These are phyloP conservation scores for Salticus scenicus DNA, from an alignment of 2,888 invertebrate genomes.

Conservation along the genomic window DNA sequence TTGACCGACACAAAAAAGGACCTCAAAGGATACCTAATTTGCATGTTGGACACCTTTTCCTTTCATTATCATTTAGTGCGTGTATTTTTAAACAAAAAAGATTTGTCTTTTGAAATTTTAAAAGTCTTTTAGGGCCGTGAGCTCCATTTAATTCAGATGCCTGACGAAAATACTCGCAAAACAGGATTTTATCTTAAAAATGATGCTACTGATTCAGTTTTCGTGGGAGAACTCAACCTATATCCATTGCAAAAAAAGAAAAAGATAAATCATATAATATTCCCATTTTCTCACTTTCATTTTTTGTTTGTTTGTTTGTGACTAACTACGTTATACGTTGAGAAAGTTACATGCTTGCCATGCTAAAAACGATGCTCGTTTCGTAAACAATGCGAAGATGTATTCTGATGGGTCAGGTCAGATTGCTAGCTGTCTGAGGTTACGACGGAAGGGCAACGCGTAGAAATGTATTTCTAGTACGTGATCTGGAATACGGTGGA, in stretches of 20 bases:
- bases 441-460: not conserved
- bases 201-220: not conserved
- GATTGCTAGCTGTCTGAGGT: not conserved
- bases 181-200: conserved; percentile 1
- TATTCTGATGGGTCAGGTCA: not conserved
- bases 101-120: not conserved
- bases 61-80: not conserved
- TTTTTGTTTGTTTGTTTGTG: not conserved
- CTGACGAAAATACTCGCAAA: not conserved
- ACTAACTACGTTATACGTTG: not conserved
- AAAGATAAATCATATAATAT: not conserved
- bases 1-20: conserved; percentile 2
- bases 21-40: not conserved
- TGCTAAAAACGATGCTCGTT: not conserved
- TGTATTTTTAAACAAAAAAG: not conserved
- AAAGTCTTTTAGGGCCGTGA: not conserved
- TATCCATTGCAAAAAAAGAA: not conserved
- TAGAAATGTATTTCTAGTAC: not conserved
- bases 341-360: not conserved
- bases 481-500: not conserved
- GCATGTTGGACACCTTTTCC: not conserved
- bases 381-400: conserved; percentile 1
- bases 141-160: not conserved
- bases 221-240: conserved; percentile 8
- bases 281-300: not conserved